phyloP scores from a whole-genome alignment of 2,797 vertebrate genomes.

The Amphiprion clarkii region DNA sequence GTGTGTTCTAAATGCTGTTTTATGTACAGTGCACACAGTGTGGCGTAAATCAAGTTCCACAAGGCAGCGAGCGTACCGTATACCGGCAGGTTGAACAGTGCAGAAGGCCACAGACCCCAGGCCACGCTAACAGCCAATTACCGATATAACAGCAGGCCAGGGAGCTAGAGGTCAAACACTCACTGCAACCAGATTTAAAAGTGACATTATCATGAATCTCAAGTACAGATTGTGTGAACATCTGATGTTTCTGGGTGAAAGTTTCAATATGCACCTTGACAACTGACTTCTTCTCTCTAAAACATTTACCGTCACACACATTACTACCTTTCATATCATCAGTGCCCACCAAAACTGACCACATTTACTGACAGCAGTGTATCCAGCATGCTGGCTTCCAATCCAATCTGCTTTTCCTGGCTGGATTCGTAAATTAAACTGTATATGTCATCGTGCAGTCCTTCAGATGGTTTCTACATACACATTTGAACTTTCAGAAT shows the following conservation, averaged over 20 bases:
- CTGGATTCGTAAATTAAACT: too few species aligned
- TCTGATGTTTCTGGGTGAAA: not conserved
- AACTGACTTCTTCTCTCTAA: not conserved
- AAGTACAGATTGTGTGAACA: not conserved
- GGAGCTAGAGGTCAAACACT: not conserved
- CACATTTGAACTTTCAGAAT: too few species aligned
- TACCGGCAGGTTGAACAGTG: not conserved
- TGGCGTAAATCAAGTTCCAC: conserved; percentile 2
- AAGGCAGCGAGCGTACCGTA: not conserved
- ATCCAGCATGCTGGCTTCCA: too few species aligned
- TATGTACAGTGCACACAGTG: conserved; percentile 14
- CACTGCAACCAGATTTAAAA: not conserved
- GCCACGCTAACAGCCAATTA: conserved; percentile 4
- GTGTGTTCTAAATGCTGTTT: conserved; percentile 12
- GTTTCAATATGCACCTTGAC: not conserved
- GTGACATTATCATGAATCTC: too few species aligned
- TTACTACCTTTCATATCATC: conserved; percentile 1
- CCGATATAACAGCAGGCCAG: not conserved
- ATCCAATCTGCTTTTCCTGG: too few species aligned
- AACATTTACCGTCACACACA: not conserved
- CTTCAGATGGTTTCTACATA: too few species aligned
- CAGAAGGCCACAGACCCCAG: conserved; percentile 1
- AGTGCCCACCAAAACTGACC: not conserved
- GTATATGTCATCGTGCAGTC: too few species aligned
- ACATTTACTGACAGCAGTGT: not conserved